phyloP scores from a whole-genome alignment of 1,140 invertebrate species.

The Nomia melanderi region DNA sequence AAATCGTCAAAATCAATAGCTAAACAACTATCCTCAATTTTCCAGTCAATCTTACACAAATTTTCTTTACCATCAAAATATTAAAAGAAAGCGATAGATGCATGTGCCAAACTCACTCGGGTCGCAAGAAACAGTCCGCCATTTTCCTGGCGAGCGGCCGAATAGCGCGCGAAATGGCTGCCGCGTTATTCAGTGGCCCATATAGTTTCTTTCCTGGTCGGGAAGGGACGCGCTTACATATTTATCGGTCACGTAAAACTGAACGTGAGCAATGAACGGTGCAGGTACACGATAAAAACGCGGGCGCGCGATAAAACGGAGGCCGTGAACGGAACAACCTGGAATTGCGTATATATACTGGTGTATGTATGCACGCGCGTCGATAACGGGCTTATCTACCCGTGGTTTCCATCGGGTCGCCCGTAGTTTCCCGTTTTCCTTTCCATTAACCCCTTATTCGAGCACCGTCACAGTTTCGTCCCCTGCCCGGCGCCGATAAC shows the following conservation, averaged over 20 bases:
- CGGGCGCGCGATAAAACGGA: slow-evolving; percentile 26
- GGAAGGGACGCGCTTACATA: neutral
- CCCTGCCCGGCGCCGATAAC: neutral
- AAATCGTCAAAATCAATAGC: no score
- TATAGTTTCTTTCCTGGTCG: neutral
- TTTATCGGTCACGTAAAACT: slow-evolving; percentile 36
- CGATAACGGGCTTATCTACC: slow-evolving; percentile 53
- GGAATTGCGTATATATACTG: neutral
- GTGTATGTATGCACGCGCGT: slow-evolving; percentile 7
- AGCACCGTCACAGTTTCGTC: neutral
- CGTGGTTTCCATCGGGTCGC: neutral
- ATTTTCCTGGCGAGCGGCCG: no score
- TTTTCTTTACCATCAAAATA: no score
- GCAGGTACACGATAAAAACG: slow-evolving; percentile 37
- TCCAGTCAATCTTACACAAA: no score
- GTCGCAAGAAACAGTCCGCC: no score
- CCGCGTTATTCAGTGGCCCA: neutral
- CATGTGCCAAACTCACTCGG: no score
- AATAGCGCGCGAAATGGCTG: neutral
- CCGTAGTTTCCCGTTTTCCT: slow-evolving; percentile 7
- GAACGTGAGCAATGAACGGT: slow-evolving; percentile 17
- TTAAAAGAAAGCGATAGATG: no score
- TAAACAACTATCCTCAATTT: no score
- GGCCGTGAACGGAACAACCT: neutral
- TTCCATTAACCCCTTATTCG: neutral